Evolutionary conservation across 1,140 invertebrate genomes (phyloP).

Genomic region (Drosophila nigrodunni): DNA sequence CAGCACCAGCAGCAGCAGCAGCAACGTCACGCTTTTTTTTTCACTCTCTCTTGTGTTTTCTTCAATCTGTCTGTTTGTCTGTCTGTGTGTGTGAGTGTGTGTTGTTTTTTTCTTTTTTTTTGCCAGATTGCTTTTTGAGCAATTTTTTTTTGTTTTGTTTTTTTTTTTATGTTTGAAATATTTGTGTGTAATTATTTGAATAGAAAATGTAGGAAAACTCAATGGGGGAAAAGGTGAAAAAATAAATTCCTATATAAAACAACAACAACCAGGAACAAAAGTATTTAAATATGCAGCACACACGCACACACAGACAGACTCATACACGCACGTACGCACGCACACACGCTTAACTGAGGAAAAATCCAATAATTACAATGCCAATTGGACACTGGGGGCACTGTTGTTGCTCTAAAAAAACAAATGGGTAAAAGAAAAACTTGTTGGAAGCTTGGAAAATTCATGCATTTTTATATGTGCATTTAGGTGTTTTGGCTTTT

Average conservation of each 20-base stretch:
- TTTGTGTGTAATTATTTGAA: conserved; percentile 24
- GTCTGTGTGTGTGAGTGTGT: not conserved
- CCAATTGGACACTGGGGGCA: conserved; percentile 38
- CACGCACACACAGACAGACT: not conserved
- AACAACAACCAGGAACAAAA: conserved; percentile 3
- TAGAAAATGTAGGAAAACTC: conserved; percentile 25
- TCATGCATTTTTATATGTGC: conserved; percentile 2
- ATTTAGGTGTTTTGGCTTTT: not conserved
- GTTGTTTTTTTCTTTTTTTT: conserved; percentile 8
- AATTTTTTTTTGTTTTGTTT: conserved; percentile 3
- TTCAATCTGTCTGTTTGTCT: not conserved
- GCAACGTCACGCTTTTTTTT: not conserved
- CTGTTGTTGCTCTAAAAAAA: conserved; percentile 10
- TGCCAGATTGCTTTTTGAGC: conserved; percentile 6
- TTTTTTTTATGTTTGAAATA: conserved; percentile 14
- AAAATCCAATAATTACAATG: conserved; percentile 68
- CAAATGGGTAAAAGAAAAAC: not conserved
- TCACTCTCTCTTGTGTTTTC: not conserved
- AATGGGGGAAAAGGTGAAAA: conserved; percentile 1
- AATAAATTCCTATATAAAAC: not conserved
- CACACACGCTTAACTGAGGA: conserved; percentile 17
- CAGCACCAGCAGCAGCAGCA: not conserved
- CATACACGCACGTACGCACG: conserved; percentile 10
- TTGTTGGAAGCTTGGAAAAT: not conserved
- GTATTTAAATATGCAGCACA: conserved; percentile 6